Percentiles rank a stretch among this genome's conserved stretches.
These are phyloP conservation scores for Odontocerum albicorne DNA, from an alignment of 2,888 invertebrate species.

Conservation along the genomic window DNA sequence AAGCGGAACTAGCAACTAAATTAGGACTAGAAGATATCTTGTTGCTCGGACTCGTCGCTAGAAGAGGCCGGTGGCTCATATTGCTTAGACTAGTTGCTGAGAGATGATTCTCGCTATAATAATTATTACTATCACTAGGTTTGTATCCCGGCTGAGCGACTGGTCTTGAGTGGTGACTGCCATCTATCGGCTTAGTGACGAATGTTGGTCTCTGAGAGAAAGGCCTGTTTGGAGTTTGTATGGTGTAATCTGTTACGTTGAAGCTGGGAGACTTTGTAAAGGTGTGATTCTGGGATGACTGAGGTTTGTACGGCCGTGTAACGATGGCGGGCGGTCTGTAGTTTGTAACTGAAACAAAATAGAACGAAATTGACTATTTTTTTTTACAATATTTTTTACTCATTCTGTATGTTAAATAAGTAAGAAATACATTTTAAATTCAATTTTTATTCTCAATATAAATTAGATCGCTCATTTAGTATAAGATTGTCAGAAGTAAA, in stretches of 20 bases:
- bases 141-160: constrained; percentile 23
- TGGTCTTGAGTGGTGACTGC: constrained; percentile 43
- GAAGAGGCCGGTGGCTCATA: constrained; percentile 30
- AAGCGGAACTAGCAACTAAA: constrained; percentile 47
- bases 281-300: constrained; percentile 22
- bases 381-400: too few species aligned
- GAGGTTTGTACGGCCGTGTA: constrained; percentile 40
- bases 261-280: constrained; percentile 24
- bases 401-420: too few species aligned
- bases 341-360: constrained; percentile 34
- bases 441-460: too few species aligned
- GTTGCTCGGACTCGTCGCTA: constrained; percentile 55
- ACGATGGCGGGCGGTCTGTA: constrained; percentile 37
- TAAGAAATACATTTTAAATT: too few species aligned
- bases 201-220: constrained; percentile 53
- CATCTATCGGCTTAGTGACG: constrained; percentile 58
- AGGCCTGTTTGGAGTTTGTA: constrained; percentile 35
- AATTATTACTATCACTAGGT: constrained; percentile 29
- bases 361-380: too few species aligned
- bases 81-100: constrained; percentile 23
- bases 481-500: too few species aligned
- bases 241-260: constrained; percentile 37
- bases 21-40: constrained; percentile 62
- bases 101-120: constrained; percentile 25
- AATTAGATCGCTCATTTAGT: too few species aligned